A percentile compares a stretch with the other conserved stretches of the same genome.
Conservation (phyloP, 2,113 vertebrate species). For the Campylomormyrus tamandua region DNA sequence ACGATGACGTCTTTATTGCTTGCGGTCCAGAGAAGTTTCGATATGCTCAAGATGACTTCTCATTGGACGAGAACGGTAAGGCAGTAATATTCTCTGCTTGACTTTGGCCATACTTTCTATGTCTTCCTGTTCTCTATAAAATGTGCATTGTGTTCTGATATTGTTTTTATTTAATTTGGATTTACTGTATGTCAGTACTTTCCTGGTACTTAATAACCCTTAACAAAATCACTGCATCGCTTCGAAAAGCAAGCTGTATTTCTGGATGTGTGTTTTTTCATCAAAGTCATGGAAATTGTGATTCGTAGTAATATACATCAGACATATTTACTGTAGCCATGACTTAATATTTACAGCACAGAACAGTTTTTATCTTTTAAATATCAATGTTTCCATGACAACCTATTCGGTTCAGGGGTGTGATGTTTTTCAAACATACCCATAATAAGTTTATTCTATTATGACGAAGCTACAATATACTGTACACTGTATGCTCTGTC, state of each 20-base stretch:
- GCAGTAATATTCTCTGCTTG: not conserved
- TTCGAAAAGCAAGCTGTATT: not conserved
- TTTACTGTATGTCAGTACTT: not conserved
- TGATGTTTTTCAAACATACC: not conserved
- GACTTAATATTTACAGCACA: not conserved
- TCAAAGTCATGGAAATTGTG: not conserved
- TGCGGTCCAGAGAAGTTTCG: constrained; percentile 97
- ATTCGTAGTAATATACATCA: not conserved
- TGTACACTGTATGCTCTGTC: not conserved
- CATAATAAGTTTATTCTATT: not conserved
- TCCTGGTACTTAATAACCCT: not conserved
- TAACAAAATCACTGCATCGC: not conserved
- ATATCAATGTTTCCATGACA: not conserved
- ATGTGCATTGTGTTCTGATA: not conserved
- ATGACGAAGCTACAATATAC: not conserved
- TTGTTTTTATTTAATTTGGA: not conserved
- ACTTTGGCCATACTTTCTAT: not conserved
- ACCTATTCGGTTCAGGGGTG: not conserved
- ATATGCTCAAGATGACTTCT: constrained; percentile 96
- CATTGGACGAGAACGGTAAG: constrained; percentile 90
- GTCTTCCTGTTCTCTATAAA: not conserved
- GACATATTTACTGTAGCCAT: not conserved
- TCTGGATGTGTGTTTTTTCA: not conserved
- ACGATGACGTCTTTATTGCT: constrained; percentile 94
- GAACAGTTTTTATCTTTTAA: not conserved